A percentile compares a stretch with the other conserved stretches of the same genome.
Conservation (phyloP, 2,113 vertebrate species). For the Nothoprocta pentlandii region DNA sequence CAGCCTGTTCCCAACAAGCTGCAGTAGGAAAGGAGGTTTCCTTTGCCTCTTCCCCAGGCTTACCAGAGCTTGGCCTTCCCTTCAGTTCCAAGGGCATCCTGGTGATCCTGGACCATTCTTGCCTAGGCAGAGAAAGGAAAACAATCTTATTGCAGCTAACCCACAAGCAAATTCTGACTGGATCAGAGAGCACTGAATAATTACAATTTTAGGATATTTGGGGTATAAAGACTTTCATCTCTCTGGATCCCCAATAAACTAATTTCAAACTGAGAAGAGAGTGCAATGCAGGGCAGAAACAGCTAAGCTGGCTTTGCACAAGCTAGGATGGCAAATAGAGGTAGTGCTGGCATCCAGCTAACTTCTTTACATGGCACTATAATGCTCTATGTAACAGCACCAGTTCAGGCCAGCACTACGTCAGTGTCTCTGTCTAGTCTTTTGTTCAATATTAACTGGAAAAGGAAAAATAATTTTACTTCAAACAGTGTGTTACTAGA, state of each 20-base stretch:
- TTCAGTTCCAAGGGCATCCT: neutral
- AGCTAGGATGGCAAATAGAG: neutral
- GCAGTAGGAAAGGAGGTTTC: neutral
- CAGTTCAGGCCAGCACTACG: neutral
- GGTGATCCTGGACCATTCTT: neutral
- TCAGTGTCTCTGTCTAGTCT: accelerated
- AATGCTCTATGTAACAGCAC: neutral
- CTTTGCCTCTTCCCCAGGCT: neutral
- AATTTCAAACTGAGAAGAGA: neutral
- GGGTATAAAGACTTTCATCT: neutral
- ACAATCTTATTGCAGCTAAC: neutral
- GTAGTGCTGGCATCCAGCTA: neutral
- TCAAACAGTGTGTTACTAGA: neutral
- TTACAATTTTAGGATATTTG: neutral
- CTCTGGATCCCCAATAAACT: neutral
- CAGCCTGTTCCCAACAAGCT: neutral
- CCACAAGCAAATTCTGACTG: neutral
- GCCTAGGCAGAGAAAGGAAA: neutral
- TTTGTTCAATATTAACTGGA: accelerated
- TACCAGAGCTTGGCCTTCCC: neutral
- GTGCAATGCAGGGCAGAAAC: accelerated
- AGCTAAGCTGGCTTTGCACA: neutral
- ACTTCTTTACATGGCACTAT: neutral
- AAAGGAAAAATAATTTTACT: neutral
- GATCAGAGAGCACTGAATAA: neutral